A percentile compares a stretch with the other conserved stretches of the same genome.
Evolutionary conservation across 2,113 vertebrate genomes (phyloP).

Genomic region (Glaucidium brasilianum): DNA sequence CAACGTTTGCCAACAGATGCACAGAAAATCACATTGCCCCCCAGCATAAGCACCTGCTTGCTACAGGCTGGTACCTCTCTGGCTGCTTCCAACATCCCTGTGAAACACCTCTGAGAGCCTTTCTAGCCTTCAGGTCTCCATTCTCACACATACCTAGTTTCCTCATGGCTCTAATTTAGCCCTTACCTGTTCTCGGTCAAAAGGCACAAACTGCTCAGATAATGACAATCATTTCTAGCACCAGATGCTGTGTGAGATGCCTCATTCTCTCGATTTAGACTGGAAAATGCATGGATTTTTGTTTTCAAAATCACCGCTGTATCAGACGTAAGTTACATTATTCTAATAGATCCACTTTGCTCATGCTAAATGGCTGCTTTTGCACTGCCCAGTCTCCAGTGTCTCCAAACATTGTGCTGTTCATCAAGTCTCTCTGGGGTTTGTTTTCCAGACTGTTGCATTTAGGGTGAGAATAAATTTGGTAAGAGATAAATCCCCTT

Average conservation of each 20-base stretch:
- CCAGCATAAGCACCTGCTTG: neutral
- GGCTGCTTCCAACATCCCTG: neutral
- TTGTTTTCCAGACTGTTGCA: neutral
- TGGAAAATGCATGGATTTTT: neutral
- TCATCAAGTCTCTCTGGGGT: neutral
- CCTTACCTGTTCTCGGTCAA: neutral
- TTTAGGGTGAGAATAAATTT: too few species aligned
- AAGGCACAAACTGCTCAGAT: neutral
- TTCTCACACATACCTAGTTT: neutral
- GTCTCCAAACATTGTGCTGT: neutral
- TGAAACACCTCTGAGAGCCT: neutral
- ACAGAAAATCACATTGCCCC: neutral
- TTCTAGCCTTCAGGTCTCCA: accelerated
- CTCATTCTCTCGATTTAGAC: neutral
- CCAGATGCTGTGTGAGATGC: neutral
- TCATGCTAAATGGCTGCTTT: neutral
- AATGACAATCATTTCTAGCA: neutral
- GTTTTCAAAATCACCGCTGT: accelerated
- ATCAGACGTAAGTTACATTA: neutral
- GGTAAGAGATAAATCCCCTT: too few species aligned
- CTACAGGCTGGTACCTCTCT: neutral
- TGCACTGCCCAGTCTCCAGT: neutral
- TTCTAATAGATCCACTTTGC: neutral
- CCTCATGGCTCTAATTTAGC: neutral
- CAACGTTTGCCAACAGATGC: accelerated